Evolutionary conservation across 2,797 vertebrate species (phyloP).

Genomic region (Muscicapa striata): DNA sequence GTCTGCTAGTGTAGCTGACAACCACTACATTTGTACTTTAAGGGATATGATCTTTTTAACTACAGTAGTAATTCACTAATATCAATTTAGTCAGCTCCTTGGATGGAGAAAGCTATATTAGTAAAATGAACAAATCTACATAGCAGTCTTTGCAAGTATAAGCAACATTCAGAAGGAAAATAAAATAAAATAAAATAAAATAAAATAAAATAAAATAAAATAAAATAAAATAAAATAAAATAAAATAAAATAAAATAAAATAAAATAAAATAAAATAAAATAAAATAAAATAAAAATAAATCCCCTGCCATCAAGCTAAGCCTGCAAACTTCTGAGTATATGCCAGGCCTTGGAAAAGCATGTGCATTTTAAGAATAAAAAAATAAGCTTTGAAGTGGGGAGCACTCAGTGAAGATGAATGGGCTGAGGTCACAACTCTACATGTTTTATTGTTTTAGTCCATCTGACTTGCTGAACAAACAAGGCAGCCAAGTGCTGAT

Average conservation of each 20-base stretch:
- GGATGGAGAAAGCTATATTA: neutral
- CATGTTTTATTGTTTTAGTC: slow-evolving; percentile 64
- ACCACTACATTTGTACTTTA: neutral
- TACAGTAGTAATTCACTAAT: neutral
- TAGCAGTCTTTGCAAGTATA: neutral
- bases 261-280: neutral
- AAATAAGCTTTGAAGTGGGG: slow-evolving; percentile 43
- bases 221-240: neutral
- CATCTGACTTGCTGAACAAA: slow-evolving; percentile 61
- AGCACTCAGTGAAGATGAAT: slow-evolving; percentile 52
- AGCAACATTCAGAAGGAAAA: neutral
- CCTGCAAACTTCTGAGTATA: neutral
- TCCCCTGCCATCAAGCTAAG: neutral
- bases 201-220: neutral
- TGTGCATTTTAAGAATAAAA: slow-evolving; percentile 27
- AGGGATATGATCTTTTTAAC: neutral
- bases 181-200: neutral
- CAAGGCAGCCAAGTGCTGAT: slow-evolving; percentile 53
- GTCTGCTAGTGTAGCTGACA: neutral
- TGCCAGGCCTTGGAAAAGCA: neutral
- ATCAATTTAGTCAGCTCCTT: neutral
- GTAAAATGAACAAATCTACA: neutral
- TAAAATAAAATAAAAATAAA: neutral
- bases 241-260: neutral
- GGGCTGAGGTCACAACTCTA: slow-evolving; percentile 52